Percentiles rank a stretch among this genome's conserved stretches.
phyloP scores from a whole-genome alignment of 2,888 invertebrate species.

The Lepeophtheirus nordmannii region DNA sequence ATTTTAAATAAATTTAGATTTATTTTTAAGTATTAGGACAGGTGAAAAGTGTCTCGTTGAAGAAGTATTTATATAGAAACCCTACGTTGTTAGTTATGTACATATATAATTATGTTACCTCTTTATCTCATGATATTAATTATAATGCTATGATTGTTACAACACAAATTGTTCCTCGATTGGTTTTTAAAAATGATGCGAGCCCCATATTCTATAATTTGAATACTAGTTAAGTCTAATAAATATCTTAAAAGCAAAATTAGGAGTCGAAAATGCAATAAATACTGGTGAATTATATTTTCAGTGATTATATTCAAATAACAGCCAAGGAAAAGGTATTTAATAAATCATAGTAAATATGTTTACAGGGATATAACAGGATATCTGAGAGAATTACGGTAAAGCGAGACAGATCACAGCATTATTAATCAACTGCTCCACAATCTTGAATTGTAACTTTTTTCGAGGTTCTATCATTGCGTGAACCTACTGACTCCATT shows the following conservation, averaged over 20 bases:
- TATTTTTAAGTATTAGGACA: no score
- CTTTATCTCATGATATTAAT: no score
- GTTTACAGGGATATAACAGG: background rate
- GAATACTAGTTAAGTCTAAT: no score
- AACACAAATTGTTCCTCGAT: no score
- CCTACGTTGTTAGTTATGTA: no score
- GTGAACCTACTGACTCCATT: slow-evolving; percentile 44
- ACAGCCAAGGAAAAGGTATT: background rate
- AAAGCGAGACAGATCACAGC: background rate
- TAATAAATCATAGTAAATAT: background rate
- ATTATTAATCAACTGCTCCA: slow-evolving; percentile 38
- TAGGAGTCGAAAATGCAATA: background rate
- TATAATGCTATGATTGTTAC: no score
- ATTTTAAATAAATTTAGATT: no score
- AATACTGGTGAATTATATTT: background rate
- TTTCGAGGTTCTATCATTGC: slow-evolving; percentile 66
- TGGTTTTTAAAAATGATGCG: no score
- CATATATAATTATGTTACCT: no score
- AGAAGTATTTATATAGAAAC: no score
- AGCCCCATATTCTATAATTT: no score
- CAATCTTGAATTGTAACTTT: slow-evolving; percentile 61
- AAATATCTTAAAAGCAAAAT: background rate
- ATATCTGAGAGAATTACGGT: background rate
- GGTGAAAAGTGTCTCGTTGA: no score
- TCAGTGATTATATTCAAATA: background rate